Evolutionary conservation across 2,113 vertebrate species (phyloP).

Genomic region (Edolisoma coerulescens): DNA sequence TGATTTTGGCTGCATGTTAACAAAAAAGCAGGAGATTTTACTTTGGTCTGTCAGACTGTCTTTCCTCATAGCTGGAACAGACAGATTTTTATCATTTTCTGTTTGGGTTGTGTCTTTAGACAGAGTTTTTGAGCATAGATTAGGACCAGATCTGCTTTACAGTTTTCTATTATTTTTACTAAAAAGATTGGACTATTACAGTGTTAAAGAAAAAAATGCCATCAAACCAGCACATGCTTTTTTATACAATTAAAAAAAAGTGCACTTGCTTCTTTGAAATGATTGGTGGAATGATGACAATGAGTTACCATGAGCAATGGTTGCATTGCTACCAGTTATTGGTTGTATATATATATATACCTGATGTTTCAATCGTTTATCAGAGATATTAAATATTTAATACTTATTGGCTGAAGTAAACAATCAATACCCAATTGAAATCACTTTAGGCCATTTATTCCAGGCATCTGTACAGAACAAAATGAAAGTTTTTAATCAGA

Average conservation of each 20-base stretch:
- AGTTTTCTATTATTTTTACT: not conserved
- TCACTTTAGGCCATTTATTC: not conserved
- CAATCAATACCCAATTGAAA: not conserved
- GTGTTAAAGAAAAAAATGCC: not conserved
- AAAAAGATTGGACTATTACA: not conserved
- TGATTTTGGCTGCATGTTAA: not conserved
- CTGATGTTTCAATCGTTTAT: not conserved
- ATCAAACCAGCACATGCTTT: not conserved
- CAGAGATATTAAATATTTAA: not conserved
- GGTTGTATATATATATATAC: accelerated
- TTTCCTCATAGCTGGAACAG: not conserved
- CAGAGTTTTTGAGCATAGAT: not conserved
- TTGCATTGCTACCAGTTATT: not conserved
- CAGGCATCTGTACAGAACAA: not conserved
- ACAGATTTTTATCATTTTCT: not conserved
- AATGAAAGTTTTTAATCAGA: not conserved
- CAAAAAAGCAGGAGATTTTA: not conserved
- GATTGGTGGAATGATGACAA: not conserved
- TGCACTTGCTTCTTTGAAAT: not conserved
- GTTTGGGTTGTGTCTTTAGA: not conserved
- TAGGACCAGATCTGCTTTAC: not conserved
- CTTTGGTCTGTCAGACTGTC: not conserved
- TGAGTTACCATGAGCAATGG: not conserved
- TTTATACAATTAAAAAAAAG: not conserved
- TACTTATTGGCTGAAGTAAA: not conserved